phyloP scores from a whole-genome alignment of 2,888 invertebrate species.

The Hirtodrosophila alboralis region DNA sequence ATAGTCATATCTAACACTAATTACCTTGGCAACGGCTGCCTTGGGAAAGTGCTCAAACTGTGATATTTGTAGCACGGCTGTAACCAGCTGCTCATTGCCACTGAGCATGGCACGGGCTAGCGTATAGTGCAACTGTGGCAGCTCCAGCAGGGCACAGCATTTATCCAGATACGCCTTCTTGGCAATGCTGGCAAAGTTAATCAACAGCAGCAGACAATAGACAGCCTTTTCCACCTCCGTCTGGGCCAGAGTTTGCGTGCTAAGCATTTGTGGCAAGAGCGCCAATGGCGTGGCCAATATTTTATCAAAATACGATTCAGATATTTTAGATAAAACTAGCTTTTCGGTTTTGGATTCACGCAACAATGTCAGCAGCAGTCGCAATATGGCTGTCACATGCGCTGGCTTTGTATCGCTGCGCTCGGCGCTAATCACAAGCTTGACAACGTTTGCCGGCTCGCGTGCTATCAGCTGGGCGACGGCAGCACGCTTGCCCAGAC shows the following conservation, averaged over 20 bases:
- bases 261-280: conserved; percentile 66
- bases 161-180: conserved; percentile 83
- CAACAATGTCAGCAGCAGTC: conserved; percentile 73
- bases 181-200: conserved; percentile 81
- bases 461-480: conserved; percentile 70
- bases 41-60: conserved; percentile 82
- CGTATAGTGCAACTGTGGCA: conserved; percentile 80
- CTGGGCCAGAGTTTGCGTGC: conserved; percentile 50
- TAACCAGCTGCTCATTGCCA: conserved; percentile 73
- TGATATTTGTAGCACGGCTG: conserved; percentile 81
- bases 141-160: conserved; percentile 75
- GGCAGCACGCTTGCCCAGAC: conserved; percentile 58
- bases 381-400: conserved; percentile 76
- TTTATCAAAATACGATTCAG: conserved; percentile 83
- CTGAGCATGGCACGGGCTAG: conserved; percentile 81
- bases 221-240: conserved; percentile 80
- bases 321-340: conserved; percentile 80
- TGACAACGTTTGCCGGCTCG: conserved; percentile 71
- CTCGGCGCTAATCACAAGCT: conserved; percentile 75
- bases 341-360: conserved; percentile 81
- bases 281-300: conserved; percentile 75
- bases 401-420: conserved; percentile 69
- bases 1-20: no score
- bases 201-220: conserved; percentile 77
- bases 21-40: conserved; percentile 79